Percentiles rank a stretch among this genome's conserved stretches.
Evolutionary conservation across 2,888 invertebrate genomes (phyloP).

Genomic region (Sesia bembeciformis): DNA sequence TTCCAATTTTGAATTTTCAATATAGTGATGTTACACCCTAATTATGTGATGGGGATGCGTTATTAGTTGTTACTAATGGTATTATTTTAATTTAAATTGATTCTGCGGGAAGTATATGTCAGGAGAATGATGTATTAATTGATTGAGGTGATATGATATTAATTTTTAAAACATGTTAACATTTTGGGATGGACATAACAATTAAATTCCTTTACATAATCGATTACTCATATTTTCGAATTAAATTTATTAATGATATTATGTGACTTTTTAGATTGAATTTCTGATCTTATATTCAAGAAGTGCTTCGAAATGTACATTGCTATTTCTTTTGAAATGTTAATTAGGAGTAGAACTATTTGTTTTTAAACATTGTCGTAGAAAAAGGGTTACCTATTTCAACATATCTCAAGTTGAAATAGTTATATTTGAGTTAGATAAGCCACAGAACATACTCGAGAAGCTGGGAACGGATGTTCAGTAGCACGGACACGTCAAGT

Average conservation of each 20-base stretch:
- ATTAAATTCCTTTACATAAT: too few relatives aligned
- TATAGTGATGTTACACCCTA: constrained; percentile 4
- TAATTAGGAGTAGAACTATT: too few relatives aligned
- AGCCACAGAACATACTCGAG: constrained; percentile 16
- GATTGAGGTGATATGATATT: background rate
- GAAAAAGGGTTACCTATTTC: background rate
- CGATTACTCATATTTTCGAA: too few relatives aligned
- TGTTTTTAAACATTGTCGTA: too few relatives aligned
- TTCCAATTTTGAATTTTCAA: constrained; percentile 14
- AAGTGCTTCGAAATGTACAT: too few relatives aligned
- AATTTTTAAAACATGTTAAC: too few relatives aligned
- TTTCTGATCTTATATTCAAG: too few relatives aligned
- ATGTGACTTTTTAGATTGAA: too few relatives aligned
- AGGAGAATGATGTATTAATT: background rate
- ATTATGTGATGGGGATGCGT: background rate
- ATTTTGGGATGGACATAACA: too few relatives aligned
- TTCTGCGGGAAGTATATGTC: constrained; percentile 5
- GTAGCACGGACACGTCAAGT: constrained; percentile 38
- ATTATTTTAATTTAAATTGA: constrained; percentile 6
- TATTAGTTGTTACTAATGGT: constrained; percentile 9
- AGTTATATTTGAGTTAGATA: constrained; percentile 56
- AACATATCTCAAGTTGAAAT: background rate
- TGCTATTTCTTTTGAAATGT: too few relatives aligned
- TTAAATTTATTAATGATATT: too few relatives aligned
- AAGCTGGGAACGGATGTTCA: constrained; percentile 61